Base-by-base conservation (phyloP, 2,888 invertebrate species). In the Pheosia gnoma region DNA sequence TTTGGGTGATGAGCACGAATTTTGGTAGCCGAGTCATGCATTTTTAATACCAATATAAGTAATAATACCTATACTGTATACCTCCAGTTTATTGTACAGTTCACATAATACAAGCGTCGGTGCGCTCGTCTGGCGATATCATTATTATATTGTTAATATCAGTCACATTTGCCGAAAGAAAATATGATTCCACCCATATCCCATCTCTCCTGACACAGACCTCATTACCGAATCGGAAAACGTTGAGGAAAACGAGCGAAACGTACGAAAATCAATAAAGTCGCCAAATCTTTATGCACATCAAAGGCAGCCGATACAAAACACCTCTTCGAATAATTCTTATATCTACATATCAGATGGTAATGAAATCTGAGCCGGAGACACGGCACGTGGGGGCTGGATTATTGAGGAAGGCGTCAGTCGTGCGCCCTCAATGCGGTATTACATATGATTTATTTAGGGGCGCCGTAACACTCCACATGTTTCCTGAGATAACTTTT, bases 361-460 rank as follows among this genome's bases (percentile, higher is more conserved):
- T 83, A 83, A 83, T 84, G 82, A 83, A 85, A 86, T 83, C 80
- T 75, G 75, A 79, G 78, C 73, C 68, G 25, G 72, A 73, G 70
- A 71, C 67, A 74, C 66, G 65, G 60, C 65, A 59, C 62, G 60
- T 51, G 59, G 56, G 41, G 45, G 41, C 41, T 38, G 62, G 68
- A 76, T 78, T 79, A 79, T 78, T 80, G 77, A 76, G 71, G 71
- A 70, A 66, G 75, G 78, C 77, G 78, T 81, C 80, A 81, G 66
- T 63, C 75, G 71, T 71, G 66, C 80, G 73, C 81, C 79, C 82
- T 80, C 75, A 72, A 71, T 78, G 75, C 56, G 77, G 78, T 78
- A 79, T 82, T 80, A 84, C 80, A 77, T 81, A 81, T 81, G 83
- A 85, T 85, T 84, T 84, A 84, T 84, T 80, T 75, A 70, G 65